Evolutionary conservation across 1,140 invertebrate genomes (phyloP).

Genomic region (Drosophila bocqueti): DNA sequence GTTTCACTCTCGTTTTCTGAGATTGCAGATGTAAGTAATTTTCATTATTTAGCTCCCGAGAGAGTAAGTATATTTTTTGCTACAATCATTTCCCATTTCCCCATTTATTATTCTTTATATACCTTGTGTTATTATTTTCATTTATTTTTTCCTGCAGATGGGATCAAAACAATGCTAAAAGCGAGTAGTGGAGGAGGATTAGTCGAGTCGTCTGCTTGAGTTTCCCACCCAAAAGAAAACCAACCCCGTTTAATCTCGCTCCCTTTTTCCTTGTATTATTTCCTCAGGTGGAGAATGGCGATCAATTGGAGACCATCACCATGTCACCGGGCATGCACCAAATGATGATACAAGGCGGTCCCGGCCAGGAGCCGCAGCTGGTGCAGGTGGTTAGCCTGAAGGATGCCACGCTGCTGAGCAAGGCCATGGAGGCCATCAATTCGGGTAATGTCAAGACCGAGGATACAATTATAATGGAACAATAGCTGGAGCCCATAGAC

Average conservation of each 20-base stretch:
- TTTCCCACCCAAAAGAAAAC: background rate
- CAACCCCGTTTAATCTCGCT: no score
- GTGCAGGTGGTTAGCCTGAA: slow-evolving; percentile 93
- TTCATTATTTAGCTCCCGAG: background rate
- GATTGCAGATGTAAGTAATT: background rate
- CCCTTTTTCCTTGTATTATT: background rate
- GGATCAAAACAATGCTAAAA: background rate
- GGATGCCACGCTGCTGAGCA: slow-evolving; percentile 91
- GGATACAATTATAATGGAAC: slow-evolving; percentile 84
- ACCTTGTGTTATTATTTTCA: background rate
- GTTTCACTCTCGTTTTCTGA: slow-evolving; percentile 2
- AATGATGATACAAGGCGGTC: slow-evolving; percentile 91
- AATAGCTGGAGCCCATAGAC: slow-evolving; percentile 66
- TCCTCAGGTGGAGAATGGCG: slow-evolving; percentile 88
- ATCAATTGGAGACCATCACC: slow-evolving; percentile 89
- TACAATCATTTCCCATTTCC: background rate
- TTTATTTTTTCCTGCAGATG: background rate
- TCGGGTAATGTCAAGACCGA: slow-evolving; percentile 85
- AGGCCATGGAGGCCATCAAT: slow-evolving; percentile 89
- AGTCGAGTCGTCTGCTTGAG: background rate
- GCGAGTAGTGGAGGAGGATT: background rate
- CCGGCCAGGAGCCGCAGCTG: slow-evolving; percentile 90
- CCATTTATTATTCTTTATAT: background rate
- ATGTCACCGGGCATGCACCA: slow-evolving; percentile 91
- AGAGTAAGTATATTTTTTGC: slow-evolving; percentile 7